These are phyloP conservation scores for Sinhomidia bicolor DNA, from an alignment of 2,888 invertebrate genomes.

Conservation along the genomic window DNA sequence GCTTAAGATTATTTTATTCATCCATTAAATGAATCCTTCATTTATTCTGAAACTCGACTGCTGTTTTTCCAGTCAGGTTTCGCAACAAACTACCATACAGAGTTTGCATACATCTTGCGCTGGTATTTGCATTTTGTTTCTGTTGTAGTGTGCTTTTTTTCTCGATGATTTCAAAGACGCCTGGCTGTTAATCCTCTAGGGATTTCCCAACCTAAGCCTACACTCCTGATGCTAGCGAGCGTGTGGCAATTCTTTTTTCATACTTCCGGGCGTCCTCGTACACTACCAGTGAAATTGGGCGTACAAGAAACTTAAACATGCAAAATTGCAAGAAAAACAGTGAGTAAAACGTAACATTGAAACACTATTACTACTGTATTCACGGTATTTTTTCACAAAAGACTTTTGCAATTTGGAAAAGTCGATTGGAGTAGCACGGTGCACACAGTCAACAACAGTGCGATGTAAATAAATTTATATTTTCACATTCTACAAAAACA, in stretches of 20 bases:
- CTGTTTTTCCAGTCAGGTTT: no score
- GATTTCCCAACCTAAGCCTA: slow-evolving; percentile 5
- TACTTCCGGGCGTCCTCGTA: neutral
- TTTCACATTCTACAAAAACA: no score
- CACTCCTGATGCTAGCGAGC: neutral
- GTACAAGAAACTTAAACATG: neutral
- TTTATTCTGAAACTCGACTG: no score
- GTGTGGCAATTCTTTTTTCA: slow-evolving; percentile 4
- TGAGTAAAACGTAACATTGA: neutral
- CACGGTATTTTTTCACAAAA: neutral
- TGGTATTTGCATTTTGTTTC: neutral
- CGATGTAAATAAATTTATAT: no score
- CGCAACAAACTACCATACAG: no score
- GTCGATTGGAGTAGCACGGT: no score
- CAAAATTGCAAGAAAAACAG: neutral
- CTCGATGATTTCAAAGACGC: slow-evolving; percentile 26
- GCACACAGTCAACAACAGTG: no score
- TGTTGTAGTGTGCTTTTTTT: neutral
- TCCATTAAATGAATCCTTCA: no score
- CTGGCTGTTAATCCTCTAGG: slow-evolving; percentile 43
- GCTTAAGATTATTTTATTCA: no score
- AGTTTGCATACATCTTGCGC: neutral
- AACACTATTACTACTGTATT: neutral
- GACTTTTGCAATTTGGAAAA: no score
- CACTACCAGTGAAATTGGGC: neutral